A percentile compares a stretch with the other conserved stretches of the same genome.
Evolutionary conservation across 1,140 invertebrate species (phyloP).

Genomic region (Drosophila kanapiae): DNA sequence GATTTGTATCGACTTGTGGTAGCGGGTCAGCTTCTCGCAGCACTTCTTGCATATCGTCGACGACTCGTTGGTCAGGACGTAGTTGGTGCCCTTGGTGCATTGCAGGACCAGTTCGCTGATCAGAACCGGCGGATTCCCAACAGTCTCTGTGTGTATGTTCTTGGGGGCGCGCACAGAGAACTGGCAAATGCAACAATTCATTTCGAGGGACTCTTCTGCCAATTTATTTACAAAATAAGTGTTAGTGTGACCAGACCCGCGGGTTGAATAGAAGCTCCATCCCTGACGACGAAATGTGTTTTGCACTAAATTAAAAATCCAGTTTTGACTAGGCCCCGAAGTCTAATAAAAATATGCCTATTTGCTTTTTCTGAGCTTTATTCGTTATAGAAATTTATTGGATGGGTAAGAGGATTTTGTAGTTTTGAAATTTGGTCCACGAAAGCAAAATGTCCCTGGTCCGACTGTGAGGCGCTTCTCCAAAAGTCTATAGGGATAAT

Average conservation of each 20-base stretch:
- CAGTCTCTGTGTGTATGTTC: conserved; percentile 64
- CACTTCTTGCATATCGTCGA: conserved; percentile 73
- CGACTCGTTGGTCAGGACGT: conserved; percentile 48
- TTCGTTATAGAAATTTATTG: background rate
- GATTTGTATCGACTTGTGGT: conserved; percentile 70
- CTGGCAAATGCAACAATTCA: conserved; percentile 77
- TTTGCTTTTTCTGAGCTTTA: background rate
- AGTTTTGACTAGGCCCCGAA: background rate
- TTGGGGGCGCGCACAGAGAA: conserved; percentile 69
- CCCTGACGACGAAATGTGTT: background rate
- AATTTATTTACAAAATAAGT: conserved; percentile 48
- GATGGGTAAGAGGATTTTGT: conserved; percentile 1
- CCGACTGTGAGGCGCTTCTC: conserved; percentile 27
- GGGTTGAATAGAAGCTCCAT: background rate
- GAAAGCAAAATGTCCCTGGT: conserved; percentile 37
- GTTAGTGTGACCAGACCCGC: background rate
- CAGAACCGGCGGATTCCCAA: conserved; percentile 66
- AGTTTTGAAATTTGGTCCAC: conserved; percentile 31
- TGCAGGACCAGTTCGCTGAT: conserved; percentile 67
- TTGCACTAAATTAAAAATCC: background rate
- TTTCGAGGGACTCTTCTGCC: conserved; percentile 25
- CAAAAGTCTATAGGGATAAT: conserved; percentile 7
- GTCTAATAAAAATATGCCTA: background rate
- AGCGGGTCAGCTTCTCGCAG: conserved; percentile 62
- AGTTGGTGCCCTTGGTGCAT: conserved; percentile 66